phyloP scores from a whole-genome alignment of 2,797 vertebrate genomes.

The Steatocranus sp. region DNA sequence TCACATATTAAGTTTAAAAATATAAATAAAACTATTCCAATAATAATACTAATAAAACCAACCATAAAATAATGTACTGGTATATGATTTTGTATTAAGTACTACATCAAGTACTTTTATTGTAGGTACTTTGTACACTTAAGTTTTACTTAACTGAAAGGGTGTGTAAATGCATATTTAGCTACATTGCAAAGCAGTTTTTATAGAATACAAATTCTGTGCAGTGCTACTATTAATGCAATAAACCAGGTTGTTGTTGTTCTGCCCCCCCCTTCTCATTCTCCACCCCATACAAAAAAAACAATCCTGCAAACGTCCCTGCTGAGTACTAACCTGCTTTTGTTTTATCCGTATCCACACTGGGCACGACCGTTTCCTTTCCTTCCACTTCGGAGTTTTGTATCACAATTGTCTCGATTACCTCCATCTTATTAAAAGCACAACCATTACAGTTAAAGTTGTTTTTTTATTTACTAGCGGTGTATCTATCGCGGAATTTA shows the following conservation, averaged over 20 bases:
- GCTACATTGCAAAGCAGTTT: background rate
- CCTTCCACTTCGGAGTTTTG: conserved; percentile 60
- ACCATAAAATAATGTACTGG: background rate
- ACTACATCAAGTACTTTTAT: background rate
- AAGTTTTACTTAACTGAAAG: background rate
- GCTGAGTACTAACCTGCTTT: conserved; percentile 68
- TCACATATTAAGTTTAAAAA: background rate
- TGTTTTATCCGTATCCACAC: conserved; percentile 56
- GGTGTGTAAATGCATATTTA: background rate
- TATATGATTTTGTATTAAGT: background rate
- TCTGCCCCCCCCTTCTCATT: background rate
- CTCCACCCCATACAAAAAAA: background rate
- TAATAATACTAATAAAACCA: background rate
- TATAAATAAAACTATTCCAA: background rate
- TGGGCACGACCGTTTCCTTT: conserved; percentile 53
- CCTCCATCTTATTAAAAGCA: conserved; percentile 57
- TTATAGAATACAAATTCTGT: background rate
- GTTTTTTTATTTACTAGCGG: background rate
- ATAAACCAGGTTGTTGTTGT: background rate
- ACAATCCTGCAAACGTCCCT: background rate
- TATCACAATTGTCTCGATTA: conserved; percentile 68
- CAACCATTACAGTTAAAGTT: background rate
- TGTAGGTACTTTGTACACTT: background rate
- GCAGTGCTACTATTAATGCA: background rate
- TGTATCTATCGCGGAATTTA: conserved; percentile 67